Percentiles rank a stretch among this genome's conserved stretches.
Conservation (phyloP, 2,797 vertebrate genomes). For the Pantherophis vulpinus region DNA sequence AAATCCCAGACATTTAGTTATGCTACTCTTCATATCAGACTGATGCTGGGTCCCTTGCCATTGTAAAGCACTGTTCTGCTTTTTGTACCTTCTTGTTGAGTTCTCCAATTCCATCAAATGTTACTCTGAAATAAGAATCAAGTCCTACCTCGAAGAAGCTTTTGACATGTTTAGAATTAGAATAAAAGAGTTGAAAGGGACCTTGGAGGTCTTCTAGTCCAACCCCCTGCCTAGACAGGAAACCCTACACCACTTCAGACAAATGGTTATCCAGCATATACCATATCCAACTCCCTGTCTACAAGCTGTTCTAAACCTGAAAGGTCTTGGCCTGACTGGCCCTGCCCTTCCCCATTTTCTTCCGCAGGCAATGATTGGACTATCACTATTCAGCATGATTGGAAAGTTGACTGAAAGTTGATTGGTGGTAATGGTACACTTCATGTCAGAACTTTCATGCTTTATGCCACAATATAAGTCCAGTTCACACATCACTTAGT, state of each 20-base stretch:
- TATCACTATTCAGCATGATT: neutral
- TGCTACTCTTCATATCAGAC: neutral
- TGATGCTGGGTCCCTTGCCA: neutral
- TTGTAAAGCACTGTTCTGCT: neutral
- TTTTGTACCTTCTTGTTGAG: neutral
- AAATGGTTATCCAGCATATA: no score
- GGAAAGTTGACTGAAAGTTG: neutral
- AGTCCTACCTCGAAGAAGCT: neutral
- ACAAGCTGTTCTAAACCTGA: no score
- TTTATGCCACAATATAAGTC: neutral
- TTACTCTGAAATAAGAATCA: neutral
- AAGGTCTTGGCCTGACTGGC: no score
- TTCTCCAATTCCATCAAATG: neutral
- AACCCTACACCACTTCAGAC: no score
- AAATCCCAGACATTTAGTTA: neutral
- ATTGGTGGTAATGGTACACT: neutral
- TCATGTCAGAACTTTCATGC: neutral
- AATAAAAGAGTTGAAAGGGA: no score
- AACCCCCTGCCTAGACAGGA: no score
- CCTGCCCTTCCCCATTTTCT: no score
- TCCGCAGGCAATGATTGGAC: no score
- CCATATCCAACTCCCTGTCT: no score
- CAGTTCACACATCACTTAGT: neutral
- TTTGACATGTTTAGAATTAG: no score
- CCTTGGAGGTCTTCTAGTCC: no score